These are phyloP conservation scores for Trachelus iudaicus DNA, from an alignment of 2,888 invertebrate genomes.

Conservation along the genomic window DNA sequence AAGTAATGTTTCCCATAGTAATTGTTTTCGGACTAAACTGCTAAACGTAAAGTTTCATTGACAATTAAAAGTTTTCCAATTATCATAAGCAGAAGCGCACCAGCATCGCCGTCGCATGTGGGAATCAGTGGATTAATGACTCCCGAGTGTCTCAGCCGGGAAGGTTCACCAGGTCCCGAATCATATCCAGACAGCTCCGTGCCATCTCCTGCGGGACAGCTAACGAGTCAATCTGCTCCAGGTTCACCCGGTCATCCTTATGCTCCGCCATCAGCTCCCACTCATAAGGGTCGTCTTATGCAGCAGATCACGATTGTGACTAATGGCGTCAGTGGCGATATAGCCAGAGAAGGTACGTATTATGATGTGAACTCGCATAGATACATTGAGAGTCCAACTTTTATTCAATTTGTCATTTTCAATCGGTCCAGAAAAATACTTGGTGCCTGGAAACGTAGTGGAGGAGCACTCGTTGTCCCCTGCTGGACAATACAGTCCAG, in stretches of 20 bases:
- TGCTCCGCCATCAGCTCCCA: constrained; percentile 51
- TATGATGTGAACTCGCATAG: not conserved
- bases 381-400: not conserved
- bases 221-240: constrained; percentile 73
- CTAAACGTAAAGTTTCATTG: no score
- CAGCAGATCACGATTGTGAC: constrained; percentile 64
- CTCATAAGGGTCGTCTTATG: constrained; percentile 59
- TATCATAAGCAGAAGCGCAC: constrained; percentile 80
- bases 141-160: constrained; percentile 87
- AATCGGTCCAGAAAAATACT: constrained; percentile 67
- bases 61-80: constrained; percentile 6
- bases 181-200: constrained; percentile 69
- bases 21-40: no score
- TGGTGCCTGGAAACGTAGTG: constrained; percentile 65
- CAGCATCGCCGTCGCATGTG: constrained; percentile 93
- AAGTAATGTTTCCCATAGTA: no score
- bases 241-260: constrained; percentile 72
- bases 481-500: constrained; percentile 69
- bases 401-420: not conserved
- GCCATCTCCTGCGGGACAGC: constrained; percentile 67
- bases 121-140: constrained; percentile 87
- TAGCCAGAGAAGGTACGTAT: constrained; percentile 57
- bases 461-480: constrained; percentile 72
- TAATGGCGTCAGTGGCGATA: constrained; percentile 59
- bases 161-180: constrained; percentile 91